Evolutionary conservation across 1,140 invertebrate genomes (phyloP), one percentile per base, ranked within the genome.

Genomic region (Battus philenor): DNA sequence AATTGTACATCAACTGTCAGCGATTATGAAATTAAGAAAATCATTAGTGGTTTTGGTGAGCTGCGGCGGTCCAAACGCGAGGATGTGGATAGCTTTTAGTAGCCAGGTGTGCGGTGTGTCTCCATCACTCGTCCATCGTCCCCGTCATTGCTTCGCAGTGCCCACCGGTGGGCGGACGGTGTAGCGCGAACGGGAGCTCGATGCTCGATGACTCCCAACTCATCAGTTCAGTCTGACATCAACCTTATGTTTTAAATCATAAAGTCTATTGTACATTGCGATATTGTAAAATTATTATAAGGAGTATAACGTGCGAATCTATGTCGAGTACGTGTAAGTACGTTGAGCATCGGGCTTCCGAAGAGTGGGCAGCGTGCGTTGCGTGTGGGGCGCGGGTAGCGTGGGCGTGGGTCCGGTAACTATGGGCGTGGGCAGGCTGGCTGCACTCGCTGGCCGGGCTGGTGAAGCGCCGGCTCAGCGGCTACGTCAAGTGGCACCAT

Each of bases 401-500:
- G 58, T 34, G 45, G 26, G 45, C 8, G 54, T 33, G 41, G 16
- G 33, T 29, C 24, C 46, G 32, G 22, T 44, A 33, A 50, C 48
- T 27, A 39, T 30, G 48, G 51, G 48, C 29, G 30, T 34, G 39
- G 57, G 63, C 73, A 89, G 88, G 88, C 87, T 90, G 88, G 88
- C 87, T 90, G 78, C 88, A 89, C 87, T 88, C 88, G 59, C 73
- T 90, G 68, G 87, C 89, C 54, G 89, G 88, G 72, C 87, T 88
- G 64, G 85, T 90, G 80, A 90, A 89, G 81, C 86, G 87, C 71
- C 90, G 92, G 61, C 92, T 93, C 78, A 90, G 92, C 61, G 92
- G 92, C 48, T 94, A 94, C 83, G 90, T 94, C 57, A 93, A 93
- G 86, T 89, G 90, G 80, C 90, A 91, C 83, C 77, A 84, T 67